Conservation (phyloP, 2,888 invertebrate genomes). For the Hypena proboscidalis region DNA sequence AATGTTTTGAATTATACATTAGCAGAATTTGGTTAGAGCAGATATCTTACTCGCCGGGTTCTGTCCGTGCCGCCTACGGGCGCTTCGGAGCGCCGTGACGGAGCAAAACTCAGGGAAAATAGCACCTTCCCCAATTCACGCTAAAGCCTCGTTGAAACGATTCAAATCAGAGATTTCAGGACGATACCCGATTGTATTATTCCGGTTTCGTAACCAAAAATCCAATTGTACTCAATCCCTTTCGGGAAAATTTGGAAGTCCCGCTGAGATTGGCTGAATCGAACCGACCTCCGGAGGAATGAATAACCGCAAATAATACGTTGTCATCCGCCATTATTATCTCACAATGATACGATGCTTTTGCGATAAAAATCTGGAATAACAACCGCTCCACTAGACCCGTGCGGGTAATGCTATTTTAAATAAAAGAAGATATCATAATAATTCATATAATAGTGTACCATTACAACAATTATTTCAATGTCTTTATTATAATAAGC, state of each 20-base stretch:
- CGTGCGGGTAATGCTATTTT: conserved; percentile 61
- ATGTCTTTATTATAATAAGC: conserved; percentile 71
- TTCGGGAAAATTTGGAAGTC: conserved; percentile 74
- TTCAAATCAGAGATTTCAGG: conserved; percentile 84
- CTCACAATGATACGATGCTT: conserved; percentile 83
- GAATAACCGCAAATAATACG: conserved; percentile 83
- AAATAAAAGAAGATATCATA: conserved; percentile 75
- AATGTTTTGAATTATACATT: conserved; percentile 32
- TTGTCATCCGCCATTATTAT: conserved; percentile 84
- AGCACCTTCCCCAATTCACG: conserved; percentile 76
- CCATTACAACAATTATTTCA: conserved; percentile 74
- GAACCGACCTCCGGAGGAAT: conserved; percentile 66
- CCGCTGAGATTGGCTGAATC: conserved; percentile 82
- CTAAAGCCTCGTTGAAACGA: conserved; percentile 78
- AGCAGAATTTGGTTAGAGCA: conserved; percentile 27
- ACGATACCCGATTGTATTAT: conserved; percentile 84
- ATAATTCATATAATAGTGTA: conserved; percentile 61
- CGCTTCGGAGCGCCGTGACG: conserved; percentile 57
- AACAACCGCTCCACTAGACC: conserved; percentile 68
- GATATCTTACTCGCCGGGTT: conserved; percentile 45
- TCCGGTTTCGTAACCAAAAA: conserved; percentile 84
- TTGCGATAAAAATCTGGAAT: conserved; percentile 81
- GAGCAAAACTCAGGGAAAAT: conserved; percentile 61
- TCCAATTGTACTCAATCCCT: conserved; percentile 82
- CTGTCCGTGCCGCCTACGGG: conserved; percentile 23